Conservation (phyloP, 1,140 invertebrate species). For the Grapholita molesta region DNA sequence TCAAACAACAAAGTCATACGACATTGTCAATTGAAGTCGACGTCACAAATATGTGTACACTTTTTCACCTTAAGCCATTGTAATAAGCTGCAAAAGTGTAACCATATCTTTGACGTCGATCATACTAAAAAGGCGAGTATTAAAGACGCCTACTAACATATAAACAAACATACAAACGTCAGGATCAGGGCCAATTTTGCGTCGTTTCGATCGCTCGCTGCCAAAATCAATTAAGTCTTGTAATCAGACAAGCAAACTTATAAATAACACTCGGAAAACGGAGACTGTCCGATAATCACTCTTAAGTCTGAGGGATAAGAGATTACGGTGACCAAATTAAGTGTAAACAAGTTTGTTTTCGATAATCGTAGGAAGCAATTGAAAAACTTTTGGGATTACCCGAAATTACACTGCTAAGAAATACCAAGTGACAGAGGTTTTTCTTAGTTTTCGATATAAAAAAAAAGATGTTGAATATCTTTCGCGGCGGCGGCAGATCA, state of each 20-base stretch:
- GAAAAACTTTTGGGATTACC: conserved; percentile 50
- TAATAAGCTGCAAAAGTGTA: too few species aligned
- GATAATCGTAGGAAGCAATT: conserved; percentile 42
- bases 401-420: conserved; percentile 54
- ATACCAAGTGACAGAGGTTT: conserved; percentile 39
- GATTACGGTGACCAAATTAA: conserved; percentile 8
- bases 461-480: conserved; percentile 45
- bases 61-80: too few species aligned
- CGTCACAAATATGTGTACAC: too few species aligned
- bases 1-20: too few species aligned
- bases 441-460: conserved; percentile 68
- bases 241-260: conserved; percentile 36
- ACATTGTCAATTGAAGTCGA: too few species aligned
- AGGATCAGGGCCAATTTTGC: conserved; percentile 43
- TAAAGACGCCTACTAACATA: conserved; percentile 22
- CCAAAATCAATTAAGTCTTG: conserved; percentile 64
- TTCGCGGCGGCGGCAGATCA: conserved; percentile 60
- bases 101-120: too few species aligned
- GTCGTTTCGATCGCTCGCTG: conserved; percentile 47
- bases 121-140: conserved; percentile 18
- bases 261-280: neutral
- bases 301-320: neutral
- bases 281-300: conserved; percentile 19
- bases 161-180: conserved; percentile 45
- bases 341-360: conserved; percentile 21